Conservation (phyloP, 2,113 vertebrate species). For the Orcinus orca region DNA sequence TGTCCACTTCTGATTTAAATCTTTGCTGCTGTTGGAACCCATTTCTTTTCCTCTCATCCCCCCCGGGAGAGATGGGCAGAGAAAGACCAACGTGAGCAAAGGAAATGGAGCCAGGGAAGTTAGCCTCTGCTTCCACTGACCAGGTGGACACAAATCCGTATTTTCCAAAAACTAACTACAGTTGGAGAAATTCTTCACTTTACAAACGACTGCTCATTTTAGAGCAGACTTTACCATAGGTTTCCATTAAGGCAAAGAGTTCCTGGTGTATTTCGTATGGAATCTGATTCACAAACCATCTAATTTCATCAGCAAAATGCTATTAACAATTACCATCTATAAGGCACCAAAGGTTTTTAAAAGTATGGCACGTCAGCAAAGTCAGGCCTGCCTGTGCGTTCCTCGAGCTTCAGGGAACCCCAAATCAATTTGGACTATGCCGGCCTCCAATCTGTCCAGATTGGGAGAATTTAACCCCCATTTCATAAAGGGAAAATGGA, state of each 20-base stretch:
- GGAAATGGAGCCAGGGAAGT: neutral
- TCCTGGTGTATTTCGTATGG: neutral
- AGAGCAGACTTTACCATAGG: neutral
- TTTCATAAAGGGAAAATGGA: neutral
- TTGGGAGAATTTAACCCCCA: neutral
- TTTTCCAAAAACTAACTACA: neutral
- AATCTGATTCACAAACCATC: neutral
- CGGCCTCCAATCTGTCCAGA: neutral
- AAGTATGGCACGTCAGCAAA: neutral
- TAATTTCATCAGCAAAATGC: constrained; percentile 27
- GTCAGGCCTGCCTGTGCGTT: neutral
- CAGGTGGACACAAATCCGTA: neutral
- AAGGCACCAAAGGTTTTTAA: neutral
- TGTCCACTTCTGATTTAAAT: constrained; percentile 16
- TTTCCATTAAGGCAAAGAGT: neutral
- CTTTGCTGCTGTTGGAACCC: neutral
- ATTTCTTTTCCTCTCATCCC: neutral
- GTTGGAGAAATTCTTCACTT: neutral
- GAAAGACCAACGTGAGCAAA: neutral
- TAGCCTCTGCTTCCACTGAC: neutral
- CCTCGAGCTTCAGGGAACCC: neutral
- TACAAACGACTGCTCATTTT: neutral
- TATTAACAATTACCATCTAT: neutral
- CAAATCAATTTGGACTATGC: neutral
- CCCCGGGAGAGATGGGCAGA: neutral